phyloP scores from a whole-genome alignment of 2,888 invertebrate genomes.

The Aricia artaxerxes region DNA sequence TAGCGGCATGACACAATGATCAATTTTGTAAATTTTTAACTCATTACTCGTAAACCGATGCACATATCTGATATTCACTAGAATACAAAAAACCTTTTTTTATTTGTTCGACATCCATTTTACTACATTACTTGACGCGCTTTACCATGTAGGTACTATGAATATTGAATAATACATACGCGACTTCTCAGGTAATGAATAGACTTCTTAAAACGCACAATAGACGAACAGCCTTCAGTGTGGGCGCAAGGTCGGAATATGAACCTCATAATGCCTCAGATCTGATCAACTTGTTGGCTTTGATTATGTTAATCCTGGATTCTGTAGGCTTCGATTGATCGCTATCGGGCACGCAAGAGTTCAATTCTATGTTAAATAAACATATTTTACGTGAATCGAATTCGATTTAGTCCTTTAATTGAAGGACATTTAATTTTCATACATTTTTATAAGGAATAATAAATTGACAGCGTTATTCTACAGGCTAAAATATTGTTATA shows the following conservation, averaged over 20 bases:
- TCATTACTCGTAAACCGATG: neutral
- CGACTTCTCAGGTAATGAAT: slow-evolving; percentile 6
- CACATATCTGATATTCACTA: too few relatives aligned
- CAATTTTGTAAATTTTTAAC: neutral
- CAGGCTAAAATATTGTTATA: too few relatives aligned
- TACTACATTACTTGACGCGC: neutral
- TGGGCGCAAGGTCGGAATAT: slow-evolving; percentile 59
- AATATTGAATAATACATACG: neutral
- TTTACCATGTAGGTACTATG: neutral
- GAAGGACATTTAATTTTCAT: neutral
- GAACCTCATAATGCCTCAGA: slow-evolving; percentile 32
- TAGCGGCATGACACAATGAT: neutral
- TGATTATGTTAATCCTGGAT: slow-evolving; percentile 11
- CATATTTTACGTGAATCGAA: neutral
- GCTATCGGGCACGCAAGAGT: neutral
- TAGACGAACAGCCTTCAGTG: slow-evolving; percentile 50
- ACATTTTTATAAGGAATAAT: too few relatives aligned
- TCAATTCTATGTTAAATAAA: neutral
- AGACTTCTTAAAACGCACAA: slow-evolving; percentile 14
- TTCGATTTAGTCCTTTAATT: too few relatives aligned
- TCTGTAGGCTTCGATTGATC: slow-evolving; percentile 3
- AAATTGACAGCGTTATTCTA: too few relatives aligned
- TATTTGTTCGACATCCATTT: neutral
- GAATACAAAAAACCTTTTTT: too few relatives aligned
- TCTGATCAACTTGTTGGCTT: slow-evolving; percentile 4